Conservation (phyloP, 1,140 invertebrate species). For the Sipha flava region DNA sequence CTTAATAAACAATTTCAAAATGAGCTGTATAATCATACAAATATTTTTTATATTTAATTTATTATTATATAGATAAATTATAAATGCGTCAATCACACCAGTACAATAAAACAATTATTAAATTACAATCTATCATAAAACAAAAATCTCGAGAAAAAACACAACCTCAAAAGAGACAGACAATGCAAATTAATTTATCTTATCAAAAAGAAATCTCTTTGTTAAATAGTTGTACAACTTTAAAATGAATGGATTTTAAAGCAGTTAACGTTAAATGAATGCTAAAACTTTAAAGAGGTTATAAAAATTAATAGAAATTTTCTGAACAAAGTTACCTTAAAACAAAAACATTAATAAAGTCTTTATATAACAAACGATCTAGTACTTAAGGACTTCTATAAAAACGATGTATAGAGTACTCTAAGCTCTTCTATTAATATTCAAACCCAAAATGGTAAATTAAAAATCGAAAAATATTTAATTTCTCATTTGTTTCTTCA, state of each 20-base stretch:
- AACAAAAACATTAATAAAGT: background rate
- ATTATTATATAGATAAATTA: no score
- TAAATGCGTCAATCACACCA: no score
- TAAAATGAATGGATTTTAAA: background rate
- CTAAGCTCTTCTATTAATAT: no score
- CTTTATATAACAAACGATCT: no score
- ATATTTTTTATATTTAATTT: no score
- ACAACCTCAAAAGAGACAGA: background rate
- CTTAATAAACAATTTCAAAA: no score
- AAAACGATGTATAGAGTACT: no score
- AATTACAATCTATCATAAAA: background rate
- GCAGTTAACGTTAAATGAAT: background rate
- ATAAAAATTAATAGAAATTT: background rate
- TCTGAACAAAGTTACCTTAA: background rate
- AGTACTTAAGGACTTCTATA: no score
- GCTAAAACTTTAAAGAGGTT: background rate
- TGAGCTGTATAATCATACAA: no score
- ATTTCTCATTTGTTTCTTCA: no score
- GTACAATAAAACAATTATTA: background rate
- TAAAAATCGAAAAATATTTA: no score
- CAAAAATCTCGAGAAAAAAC: background rate
- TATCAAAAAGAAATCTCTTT: background rate
- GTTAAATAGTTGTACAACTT: background rate
- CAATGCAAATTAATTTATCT: background rate
- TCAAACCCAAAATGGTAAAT: no score